A percentile compares a stretch with the other conserved stretches of the same genome.
Evolutionary conservation across 2,113 vertebrate genomes (phyloP).

Genomic region (Opisthocomus hoazin): DNA sequence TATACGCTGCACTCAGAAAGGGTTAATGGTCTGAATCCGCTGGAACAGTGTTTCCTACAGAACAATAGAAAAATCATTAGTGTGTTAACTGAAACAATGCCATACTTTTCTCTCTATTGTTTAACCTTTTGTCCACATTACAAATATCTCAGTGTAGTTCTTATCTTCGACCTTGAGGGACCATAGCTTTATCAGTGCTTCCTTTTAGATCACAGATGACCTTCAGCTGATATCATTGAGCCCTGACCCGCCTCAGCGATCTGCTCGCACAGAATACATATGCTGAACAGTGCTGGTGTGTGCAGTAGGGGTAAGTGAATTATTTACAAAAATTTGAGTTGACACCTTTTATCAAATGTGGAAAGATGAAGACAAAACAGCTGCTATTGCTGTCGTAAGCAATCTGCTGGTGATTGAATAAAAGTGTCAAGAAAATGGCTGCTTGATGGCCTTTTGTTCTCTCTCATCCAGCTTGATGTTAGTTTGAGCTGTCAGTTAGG

Average conservation of each 20-base stretch:
- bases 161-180: conserved; percentile 97
- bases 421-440: conserved; percentile 99
- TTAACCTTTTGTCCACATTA: conserved; percentile 85
- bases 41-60: conserved; percentile 74
- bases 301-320: conserved; percentile 98
- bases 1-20: neutral
- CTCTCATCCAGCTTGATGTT: conserved; percentile 99
- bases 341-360: conserved; percentile 99
- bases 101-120: conserved; percentile 76
- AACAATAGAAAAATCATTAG: conserved; percentile 78
- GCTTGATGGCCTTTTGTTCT: conserved; percentile 99
- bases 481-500: conserved; percentile 99
- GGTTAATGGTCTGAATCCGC: conserved; percentile 30
- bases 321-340: conserved; percentile 99
- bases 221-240: conserved; percentile 95
- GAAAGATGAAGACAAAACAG: conserved; percentile 99
- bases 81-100: conserved; percentile 84
- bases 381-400: conserved; percentile 99
- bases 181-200: conserved; percentile 82
- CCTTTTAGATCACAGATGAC: conserved; percentile 88
- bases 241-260: conserved; percentile 95
- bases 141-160: conserved; percentile 82
- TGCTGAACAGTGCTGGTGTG: conserved; percentile 88
- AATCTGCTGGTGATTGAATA: conserved; percentile 99
- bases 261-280: conserved; percentile 91